Evolutionary conservation across 2,113 vertebrate species (phyloP).

Genomic region (Oryzias woworae): DNA sequence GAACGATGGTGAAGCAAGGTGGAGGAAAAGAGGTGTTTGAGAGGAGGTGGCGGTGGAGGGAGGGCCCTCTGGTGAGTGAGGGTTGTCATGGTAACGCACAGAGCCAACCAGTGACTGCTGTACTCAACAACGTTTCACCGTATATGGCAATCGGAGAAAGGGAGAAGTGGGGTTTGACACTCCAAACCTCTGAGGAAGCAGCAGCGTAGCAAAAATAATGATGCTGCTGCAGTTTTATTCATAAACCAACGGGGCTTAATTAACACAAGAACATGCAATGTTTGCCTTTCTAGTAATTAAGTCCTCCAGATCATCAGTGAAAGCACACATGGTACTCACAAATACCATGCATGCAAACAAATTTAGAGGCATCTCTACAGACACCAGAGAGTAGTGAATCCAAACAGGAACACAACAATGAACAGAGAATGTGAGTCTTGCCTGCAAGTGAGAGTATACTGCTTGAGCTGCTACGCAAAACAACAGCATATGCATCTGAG

Average conservation of each 20-base stretch:
- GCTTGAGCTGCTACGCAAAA: slow-evolving; percentile 56
- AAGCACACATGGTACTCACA: neutral
- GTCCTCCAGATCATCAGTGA: slow-evolving; percentile 11
- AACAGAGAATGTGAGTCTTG: neutral
- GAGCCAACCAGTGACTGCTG: slow-evolving; percentile 59
- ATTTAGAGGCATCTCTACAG: neutral
- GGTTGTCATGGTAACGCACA: slow-evolving; percentile 69
- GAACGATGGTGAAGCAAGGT: slow-evolving; percentile 49
- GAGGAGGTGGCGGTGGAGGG: slow-evolving; percentile 36
- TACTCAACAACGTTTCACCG: slow-evolving; percentile 48
- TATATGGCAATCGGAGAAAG: slow-evolving; percentile 56
- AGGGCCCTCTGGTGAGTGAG: slow-evolving; percentile 47
- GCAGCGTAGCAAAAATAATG: slow-evolving; percentile 49
- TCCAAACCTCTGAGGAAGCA: slow-evolving; percentile 57
- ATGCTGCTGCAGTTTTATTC: slow-evolving; percentile 30
- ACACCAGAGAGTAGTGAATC: slow-evolving; percentile 3
- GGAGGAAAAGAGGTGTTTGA: slow-evolving; percentile 20
- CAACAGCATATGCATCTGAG: slow-evolving; percentile 41
- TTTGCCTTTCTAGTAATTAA: neutral
- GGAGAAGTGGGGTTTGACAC: slow-evolving; percentile 66
- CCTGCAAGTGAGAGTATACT: slow-evolving; percentile 4
- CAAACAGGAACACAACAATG: slow-evolving; percentile 5
- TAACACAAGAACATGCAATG: slow-evolving; percentile 14
- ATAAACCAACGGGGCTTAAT: slow-evolving; percentile 23
- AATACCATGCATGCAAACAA: slow-evolving; percentile 4